Base-by-base conservation (phyloP, 2,113 vertebrate species). In the Archilochus colubris region DNA sequence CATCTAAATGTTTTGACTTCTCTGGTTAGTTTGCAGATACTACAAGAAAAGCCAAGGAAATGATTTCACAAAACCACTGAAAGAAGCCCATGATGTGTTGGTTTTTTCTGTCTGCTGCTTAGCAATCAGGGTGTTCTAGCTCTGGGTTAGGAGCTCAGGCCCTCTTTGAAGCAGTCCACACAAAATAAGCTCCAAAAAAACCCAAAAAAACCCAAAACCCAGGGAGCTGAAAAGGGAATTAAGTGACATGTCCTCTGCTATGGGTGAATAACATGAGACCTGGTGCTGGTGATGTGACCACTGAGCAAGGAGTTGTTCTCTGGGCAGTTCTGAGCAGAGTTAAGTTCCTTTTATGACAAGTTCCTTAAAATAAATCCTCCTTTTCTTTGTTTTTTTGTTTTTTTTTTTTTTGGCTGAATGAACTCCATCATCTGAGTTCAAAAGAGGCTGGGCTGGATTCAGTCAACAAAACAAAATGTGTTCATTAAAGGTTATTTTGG, bases 51-150 rank as follows among this genome's bases (percentile, higher is more conserved):
- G 6, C 30, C 8, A 83, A 81, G 80, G 89, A 93, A 95, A 86
- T 91, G 5, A 94, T 70, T 93, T 92, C 64, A 74, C 43, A 77
- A 94, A 95, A 82, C 86, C 86, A 62, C 89, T 43, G 76, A 74
- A 50, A 80, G 63, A 54, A 11, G 31, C 43, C 86, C 27, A 55
- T 62, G 80, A 90, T 51, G 46, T 73, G 13, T 21, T 40, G 40
- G 11, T 13, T 23, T 62, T 73, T 75, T 73, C 22, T 62, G 30
- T 31, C 15, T 82, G 33, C 44, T 92, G 50, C 23, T 3, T 6
- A 86, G 44, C 36, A 77, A n/a, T 50, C 24, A 82, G 33, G n/a
- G 14, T 83, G 88, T 77, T 64, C n/a, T 19, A 15, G 8, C 14
- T 30, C 13, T 57, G 40, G 22, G 2, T 54, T 36, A 61, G 72